These are phyloP conservation scores for Cepaea nemoralis DNA, from an alignment of 1,140 invertebrate genomes.

Conservation along the genomic window DNA sequence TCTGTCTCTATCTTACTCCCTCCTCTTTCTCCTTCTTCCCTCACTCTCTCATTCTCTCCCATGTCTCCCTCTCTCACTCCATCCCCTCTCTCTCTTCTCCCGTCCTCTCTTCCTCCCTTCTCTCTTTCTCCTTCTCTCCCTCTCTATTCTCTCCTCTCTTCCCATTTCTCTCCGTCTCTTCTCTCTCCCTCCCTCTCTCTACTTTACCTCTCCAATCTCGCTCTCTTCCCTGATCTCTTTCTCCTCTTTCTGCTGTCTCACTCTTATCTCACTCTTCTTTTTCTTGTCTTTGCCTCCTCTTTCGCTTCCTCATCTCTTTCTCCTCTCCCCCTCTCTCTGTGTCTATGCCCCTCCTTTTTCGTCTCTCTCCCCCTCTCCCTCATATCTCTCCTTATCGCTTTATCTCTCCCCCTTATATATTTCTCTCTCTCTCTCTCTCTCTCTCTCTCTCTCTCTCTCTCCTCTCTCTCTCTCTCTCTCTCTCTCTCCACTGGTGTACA, in stretches of 20 bases:
- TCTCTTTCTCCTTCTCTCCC: background rate
- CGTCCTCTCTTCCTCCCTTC: background rate
- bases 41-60: slow-evolving; percentile 6
- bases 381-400: no score
- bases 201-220: no score
- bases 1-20: background rate
- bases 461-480: slow-evolving; percentile 5
- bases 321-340: slow-evolving; percentile 12
- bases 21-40: background rate
- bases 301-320: background rate
- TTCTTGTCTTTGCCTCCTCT: background rate
- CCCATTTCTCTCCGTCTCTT: background rate
- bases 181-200: background rate
- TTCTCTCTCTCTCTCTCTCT: background rate
- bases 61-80: background rate
- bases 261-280: background rate
- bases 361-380: background rate
- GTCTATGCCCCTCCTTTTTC: background rate
- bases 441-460: background rate
- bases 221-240: no score
- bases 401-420: background rate
- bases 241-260: no score
- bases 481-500: background rate
- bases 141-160: background rate
- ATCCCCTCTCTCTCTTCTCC: background rate